Evolutionary conservation across 2,113 vertebrate species (phyloP).

Genomic region (Mixornis gularis): DNA sequence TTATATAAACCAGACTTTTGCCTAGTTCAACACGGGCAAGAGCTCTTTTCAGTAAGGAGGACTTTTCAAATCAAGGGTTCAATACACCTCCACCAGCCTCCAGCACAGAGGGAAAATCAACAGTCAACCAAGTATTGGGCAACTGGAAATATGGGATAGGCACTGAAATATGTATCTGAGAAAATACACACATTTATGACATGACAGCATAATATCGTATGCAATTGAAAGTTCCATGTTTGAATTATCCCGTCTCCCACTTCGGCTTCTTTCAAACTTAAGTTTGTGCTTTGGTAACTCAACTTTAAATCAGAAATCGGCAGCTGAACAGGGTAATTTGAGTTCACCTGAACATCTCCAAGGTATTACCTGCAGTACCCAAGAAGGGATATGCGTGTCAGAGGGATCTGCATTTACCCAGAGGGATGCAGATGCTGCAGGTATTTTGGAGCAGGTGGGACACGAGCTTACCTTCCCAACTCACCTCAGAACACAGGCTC

Average conservation of each 20-base stretch:
- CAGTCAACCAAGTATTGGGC: background rate
- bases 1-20: background rate
- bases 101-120: background rate
- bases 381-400: rapidly evolving
- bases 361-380: background rate
- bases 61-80: background rate
- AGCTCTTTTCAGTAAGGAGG: background rate
- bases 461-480: conserved; percentile 1
- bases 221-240: background rate
- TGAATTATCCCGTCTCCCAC: background rate
- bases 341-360: background rate
- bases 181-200: background rate
- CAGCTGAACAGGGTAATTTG: background rate
- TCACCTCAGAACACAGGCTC: background rate
- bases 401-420: background rate
- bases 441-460: background rate
- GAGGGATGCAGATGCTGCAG: background rate
- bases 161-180: background rate
- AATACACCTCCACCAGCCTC: background rate
- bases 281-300: background rate
- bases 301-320: rapidly evolving
- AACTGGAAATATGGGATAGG: background rate
- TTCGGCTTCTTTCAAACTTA: background rate
- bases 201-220: background rate
- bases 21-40: background rate